Percentiles rank a stretch among this genome's conserved stretches.
Evolutionary conservation across 2,888 invertebrate genomes (phyloP).

Genomic region (Nomada lathburiana): DNA sequence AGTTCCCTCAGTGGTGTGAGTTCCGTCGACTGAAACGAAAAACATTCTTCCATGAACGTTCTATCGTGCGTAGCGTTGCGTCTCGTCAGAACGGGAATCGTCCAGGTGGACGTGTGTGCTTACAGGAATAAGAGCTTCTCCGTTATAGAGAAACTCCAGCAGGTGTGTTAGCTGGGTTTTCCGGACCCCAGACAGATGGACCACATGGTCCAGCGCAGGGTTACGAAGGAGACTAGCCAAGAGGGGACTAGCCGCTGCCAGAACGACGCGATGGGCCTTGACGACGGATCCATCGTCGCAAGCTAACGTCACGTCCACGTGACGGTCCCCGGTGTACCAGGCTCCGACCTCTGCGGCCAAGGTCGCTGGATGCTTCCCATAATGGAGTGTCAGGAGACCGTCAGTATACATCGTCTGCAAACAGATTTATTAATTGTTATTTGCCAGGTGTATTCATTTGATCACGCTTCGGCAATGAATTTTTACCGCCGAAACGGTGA

Average conservation of each 20-base stretch:
- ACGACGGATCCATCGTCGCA: slow-evolving; percentile 94
- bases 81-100: neutral
- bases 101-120: slow-evolving; percentile 63
- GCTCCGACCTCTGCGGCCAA: slow-evolving; percentile 95
- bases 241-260: slow-evolving; percentile 94
- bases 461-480: neutral
- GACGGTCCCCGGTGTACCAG: slow-evolving; percentile 94
- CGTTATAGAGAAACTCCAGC: slow-evolving; percentile 93
- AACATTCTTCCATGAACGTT: neutral
- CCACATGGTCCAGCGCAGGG: slow-evolving; percentile 86
- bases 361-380: slow-evolving; percentile 97
- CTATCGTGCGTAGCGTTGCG: neutral
- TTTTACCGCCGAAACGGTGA: neutral
- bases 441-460: neutral
- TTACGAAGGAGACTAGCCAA: slow-evolving; percentile 87
- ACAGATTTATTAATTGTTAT: neutral
- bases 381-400: slow-evolving; percentile 93
- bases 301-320: slow-evolving; percentile 93
- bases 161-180: slow-evolving; percentile 92
- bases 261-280: slow-evolving; percentile 93
- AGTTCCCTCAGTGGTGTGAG: slow-evolving; percentile 93
- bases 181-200: slow-evolving; percentile 93
- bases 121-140: slow-evolving; percentile 93
- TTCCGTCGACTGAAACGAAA: slow-evolving; percentile 89
- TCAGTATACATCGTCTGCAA: slow-evolving; percentile 86